Conservation (phyloP, 2,888 invertebrate genomes). For the Timandra comae region DNA sequence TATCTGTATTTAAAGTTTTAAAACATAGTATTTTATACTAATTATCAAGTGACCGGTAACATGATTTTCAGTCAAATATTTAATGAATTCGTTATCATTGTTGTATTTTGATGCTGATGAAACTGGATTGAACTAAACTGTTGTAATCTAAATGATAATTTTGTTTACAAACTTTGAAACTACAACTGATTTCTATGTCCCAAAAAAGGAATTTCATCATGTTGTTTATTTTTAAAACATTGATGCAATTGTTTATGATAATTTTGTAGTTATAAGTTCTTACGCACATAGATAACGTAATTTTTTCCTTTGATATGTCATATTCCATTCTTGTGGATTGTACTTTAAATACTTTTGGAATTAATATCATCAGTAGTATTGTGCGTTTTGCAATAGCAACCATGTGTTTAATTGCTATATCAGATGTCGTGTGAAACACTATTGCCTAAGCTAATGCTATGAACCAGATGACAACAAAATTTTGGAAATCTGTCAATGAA, state of each 20-base stretch:
- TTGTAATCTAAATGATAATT: neutral
- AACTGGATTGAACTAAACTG: slow-evolving; percentile 5
- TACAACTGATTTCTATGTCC: no score
- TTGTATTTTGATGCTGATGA: slow-evolving; percentile 7
- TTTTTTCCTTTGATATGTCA: neutral
- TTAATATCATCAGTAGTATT: no score
- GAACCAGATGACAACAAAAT: no score
- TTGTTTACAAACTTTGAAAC: neutral
- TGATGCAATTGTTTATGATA: neutral
- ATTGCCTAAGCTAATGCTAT: no score
- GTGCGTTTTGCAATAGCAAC: no score
- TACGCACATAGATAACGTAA: neutral
- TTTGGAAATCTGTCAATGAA: no score
- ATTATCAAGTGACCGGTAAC: slow-evolving; percentile 11
- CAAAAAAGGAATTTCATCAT: neutral
- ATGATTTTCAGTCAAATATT: slow-evolving; percentile 10
- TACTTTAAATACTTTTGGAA: no score
- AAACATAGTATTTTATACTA: no score
- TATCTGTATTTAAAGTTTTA: no score
- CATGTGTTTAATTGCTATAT: no score
- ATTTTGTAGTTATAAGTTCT: neutral
- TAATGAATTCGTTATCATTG: slow-evolving; percentile 10
- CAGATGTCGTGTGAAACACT: no score
- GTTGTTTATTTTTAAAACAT: neutral
- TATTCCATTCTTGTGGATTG: neutral